These are phyloP conservation scores for Chondrosia reniformis DNA, from an alignment of 37 sponge, comb jelly and placozoan species.

Conservation along the genomic window DNA sequence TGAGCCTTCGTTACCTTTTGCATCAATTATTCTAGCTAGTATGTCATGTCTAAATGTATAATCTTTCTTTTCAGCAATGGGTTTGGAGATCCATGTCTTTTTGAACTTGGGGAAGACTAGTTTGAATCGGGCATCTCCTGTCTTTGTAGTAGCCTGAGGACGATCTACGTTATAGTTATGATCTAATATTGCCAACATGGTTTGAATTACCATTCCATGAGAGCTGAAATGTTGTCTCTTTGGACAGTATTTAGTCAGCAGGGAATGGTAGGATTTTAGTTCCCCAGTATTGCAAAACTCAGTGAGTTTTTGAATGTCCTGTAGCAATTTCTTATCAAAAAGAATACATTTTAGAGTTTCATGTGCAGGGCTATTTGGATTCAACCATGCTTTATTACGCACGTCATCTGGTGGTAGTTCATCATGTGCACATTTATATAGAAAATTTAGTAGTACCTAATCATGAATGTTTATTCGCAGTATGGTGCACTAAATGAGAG, in stretches of 20 bases:
- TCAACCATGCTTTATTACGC: neutral
- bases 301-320: neutral
- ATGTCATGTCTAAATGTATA: neutral
- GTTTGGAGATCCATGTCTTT: neutral
- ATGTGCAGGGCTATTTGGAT: neutral
- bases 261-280: neutral
- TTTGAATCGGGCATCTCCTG: neutral
- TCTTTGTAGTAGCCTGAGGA: neutral
- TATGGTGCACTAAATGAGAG: neutral
- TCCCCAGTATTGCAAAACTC: neutral
- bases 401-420: neutral
- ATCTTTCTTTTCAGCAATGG: neutral
- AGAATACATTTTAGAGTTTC: neutral
- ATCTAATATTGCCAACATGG: neutral
- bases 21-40: neutral
- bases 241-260: neutral
- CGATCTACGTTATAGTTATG: neutral
- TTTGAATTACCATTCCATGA: neutral
- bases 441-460: neutral
- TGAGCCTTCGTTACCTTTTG: neutral
- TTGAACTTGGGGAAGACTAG: neutral
- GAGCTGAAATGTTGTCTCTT: neutral
- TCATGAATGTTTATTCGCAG: neutral
- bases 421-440: neutral
- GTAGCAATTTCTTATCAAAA: neutral